Evolutionary conservation across 2,113 vertebrate species (phyloP), one percentile per base, ranked within the genome.

Genomic region (Epinephelus fuscoguttatus): DNA sequence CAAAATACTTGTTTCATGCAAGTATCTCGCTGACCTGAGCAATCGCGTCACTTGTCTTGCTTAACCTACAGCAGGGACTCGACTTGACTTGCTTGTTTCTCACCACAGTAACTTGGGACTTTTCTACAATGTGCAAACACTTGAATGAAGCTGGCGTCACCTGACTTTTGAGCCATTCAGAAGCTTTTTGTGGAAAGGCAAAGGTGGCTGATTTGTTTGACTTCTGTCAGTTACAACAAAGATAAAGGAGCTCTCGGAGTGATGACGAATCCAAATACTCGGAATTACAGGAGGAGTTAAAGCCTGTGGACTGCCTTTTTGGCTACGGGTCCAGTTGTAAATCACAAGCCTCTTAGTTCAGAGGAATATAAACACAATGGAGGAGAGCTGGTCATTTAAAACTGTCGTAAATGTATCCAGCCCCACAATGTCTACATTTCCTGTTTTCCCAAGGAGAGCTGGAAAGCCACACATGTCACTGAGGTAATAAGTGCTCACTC

Each of bases 401-500:
- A 78, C 17, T 12, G 55, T 84, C 8, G 56, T 89, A 80, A 87
- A 86, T 49, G 74, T 61, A 40, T 67, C 52, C 66, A 73, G 60
- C n/a, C 30, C 15, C 25, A 67, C 57, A 55, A 61, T 70, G 53
- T 37, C 45, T 23, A 19, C 15, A 13, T 74, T 70, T 52, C 30
- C 74, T 33, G 70, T 3, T 77, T 88, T 80, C 76, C 84, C 53
- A 56, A 73, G 57, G 87, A 82, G 83, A 74, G 63, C 25, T 63
- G 73, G 61, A 77, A 89, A 71, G 55, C 63, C 53, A 76, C 40
- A 85, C 42, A 89, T 85, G 83, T 80, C 78, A 82, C 81, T 25
- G 45, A 87, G 42, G 81, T 70, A 90, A 76, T 80, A 84, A 71
- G 66, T 62, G 66, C 76, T 84, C 70, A 81, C 78, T 78, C 60